Evolutionary conservation across 2,113 vertebrate genomes (phyloP), one percentile per base, ranked within the genome.

Genomic region (Microcebus murinus): DNA sequence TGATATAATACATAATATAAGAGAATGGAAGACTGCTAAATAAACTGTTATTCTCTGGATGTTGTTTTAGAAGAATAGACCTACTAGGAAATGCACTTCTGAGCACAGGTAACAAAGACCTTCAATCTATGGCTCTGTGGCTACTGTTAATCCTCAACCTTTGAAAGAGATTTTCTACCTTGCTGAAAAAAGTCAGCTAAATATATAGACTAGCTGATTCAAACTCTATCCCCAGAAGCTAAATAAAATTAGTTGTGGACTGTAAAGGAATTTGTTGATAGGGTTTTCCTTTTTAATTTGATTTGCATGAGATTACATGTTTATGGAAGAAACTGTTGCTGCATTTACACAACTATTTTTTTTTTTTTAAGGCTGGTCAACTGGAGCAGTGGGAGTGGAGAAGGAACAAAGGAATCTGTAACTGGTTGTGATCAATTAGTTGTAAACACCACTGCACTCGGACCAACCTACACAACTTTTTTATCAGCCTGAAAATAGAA

Each of bases 291-390:
- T 94, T 77, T 91, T 87, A 84, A 73, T 70, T 92, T 87, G 20
- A 94, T 96, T 94, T 97, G 88, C 89, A 95, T 77, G 23, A 31
- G 71, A 67, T 82, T 96, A 52, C 88, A n/a, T 87, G 86, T 79
- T 92, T 93, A 95, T 73, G 36, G 84, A 59, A 93, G 36, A 88
- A 86, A 94, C n/a, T 83, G 31, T 55, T 84, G 52, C 34, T 94
- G 14, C 39, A 90, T 10, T 92, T 94, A 90, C 17, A 68, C 42
- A 92, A 48, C 45, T 96, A 87, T 90, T 96, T 91, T 85, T 90
- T 96, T 91, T 85, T 90, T 96, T 91, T 85, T 45, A 45, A 45
- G 45, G 45, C 45, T 45, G 45, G 45, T 45, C 45, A 45, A 45
- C 7, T 45, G 45, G 45, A 45, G 45, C 45, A 45, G 45, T 45